These are phyloP conservation scores for Rhopalosiphum maidis DNA, from an alignment of 1,140 invertebrate genomes.

Conservation along the genomic window DNA sequence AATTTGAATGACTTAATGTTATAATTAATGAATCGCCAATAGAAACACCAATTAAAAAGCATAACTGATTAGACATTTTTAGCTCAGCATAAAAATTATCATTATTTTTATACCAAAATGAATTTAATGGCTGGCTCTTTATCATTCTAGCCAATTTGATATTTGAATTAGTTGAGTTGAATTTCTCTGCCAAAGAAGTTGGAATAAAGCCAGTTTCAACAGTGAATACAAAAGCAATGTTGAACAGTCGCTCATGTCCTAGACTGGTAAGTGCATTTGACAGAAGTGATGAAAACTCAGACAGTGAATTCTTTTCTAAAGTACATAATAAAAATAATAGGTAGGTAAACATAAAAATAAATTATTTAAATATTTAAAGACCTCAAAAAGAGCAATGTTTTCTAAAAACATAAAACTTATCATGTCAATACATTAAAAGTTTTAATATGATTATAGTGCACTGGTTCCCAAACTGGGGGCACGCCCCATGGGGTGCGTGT, in stretches of 20 bases:
- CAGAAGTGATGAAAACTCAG: slow-evolving; percentile 32
- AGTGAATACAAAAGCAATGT: slow-evolving; percentile 44
- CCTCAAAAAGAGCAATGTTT: neutral
- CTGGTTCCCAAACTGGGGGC: too few relatives aligned
- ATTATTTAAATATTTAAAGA: neutral
- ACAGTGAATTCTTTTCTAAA: neutral
- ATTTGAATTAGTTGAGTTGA: slow-evolving; percentile 38
- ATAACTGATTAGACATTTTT: slow-evolving; percentile 29
- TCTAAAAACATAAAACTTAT: too few relatives aligned
- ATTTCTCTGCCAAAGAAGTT: slow-evolving; percentile 26
- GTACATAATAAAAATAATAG: slow-evolving; percentile 7
- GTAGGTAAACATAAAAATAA: neutral
- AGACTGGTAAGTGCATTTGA: slow-evolving; percentile 9
- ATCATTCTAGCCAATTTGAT: slow-evolving; percentile 33
- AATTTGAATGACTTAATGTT: slow-evolving; percentile 25
- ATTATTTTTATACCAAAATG: slow-evolving; percentile 35
- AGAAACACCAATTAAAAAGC: slow-evolving; percentile 36
- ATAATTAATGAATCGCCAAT: slow-evolving; percentile 7
- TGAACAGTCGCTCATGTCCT: neutral
- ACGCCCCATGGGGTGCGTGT: too few relatives aligned
- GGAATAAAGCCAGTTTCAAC: slow-evolving; percentile 57
- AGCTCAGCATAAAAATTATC: slow-evolving; percentile 34
- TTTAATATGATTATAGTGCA: too few relatives aligned
- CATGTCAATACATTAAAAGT: too few relatives aligned
- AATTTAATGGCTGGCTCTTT: neutral